Percentiles rank a stretch among this genome's conserved stretches.
phyloP scores from a whole-genome alignment of 2,797 vertebrate genomes.

The Eulemur mongoz region DNA sequence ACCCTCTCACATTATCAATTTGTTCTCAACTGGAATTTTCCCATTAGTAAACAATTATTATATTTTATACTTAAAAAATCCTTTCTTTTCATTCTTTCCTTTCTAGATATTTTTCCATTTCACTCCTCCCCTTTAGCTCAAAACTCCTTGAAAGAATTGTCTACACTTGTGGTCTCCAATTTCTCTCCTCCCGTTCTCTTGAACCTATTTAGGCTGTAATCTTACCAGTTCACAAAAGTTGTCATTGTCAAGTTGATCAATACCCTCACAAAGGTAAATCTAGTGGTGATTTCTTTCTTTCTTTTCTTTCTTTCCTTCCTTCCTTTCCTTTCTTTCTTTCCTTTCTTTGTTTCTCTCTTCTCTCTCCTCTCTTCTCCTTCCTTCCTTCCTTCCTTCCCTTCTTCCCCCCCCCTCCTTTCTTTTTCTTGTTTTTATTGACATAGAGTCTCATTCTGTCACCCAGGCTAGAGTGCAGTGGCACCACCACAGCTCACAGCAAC shows the following conservation, averaged over 20 bases:
- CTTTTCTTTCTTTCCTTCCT: too few species aligned
- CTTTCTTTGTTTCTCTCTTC: too few species aligned
- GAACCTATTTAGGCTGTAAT: neutral
- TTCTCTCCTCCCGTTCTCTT: neutral
- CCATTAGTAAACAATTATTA: neutral
- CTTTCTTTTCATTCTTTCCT: neutral
- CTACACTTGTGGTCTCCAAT: neutral
- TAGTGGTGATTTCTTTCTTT: neutral
- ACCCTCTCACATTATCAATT: neutral
- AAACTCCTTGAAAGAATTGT: neutral
- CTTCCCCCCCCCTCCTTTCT: too few species aligned
- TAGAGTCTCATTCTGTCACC: too few species aligned
- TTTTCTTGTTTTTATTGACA: too few species aligned
- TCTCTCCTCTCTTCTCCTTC: too few species aligned
- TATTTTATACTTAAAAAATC: neutral
- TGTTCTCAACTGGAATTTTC: neutral
- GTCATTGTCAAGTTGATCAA: neutral
- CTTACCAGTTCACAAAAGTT: neutral
- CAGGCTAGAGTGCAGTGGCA: too few species aligned
- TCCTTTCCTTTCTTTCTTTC: too few species aligned
- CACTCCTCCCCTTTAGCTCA: neutral
- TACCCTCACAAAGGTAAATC: neutral
- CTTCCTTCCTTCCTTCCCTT: too few species aligned
- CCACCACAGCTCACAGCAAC: too few species aligned
- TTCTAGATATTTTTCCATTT: neutral